Conservation (phyloP, 1,140 invertebrate species). For the Zophobas morio region DNA sequence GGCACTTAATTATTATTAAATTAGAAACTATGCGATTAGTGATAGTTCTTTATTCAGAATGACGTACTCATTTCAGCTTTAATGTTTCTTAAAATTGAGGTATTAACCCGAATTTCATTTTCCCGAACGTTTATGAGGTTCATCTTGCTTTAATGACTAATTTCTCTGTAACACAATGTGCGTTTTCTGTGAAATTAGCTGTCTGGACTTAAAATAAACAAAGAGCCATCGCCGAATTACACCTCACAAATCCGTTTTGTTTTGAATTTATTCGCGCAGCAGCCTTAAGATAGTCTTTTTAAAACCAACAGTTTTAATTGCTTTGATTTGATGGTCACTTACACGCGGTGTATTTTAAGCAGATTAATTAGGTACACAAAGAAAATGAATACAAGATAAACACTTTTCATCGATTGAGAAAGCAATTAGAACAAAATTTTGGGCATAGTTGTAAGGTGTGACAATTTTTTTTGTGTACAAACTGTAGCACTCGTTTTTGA, state of each 20-base stretch:
- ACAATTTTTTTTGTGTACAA: too few species aligned
- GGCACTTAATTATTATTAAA: neutral
- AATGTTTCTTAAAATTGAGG: slow-evolving; percentile 1
- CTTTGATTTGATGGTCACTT: too few species aligned
- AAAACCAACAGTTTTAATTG: neutral
- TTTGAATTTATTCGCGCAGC: neutral
- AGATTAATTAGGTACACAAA: too few species aligned
- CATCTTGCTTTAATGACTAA: slow-evolving; percentile 32
- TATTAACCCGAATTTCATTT: slow-evolving; percentile 15
- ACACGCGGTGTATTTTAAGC: too few species aligned
- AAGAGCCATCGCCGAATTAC: neutral
- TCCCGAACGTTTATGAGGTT: slow-evolving; percentile 21
- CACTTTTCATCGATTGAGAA: too few species aligned
- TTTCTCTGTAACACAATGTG: slow-evolving; percentile 27
- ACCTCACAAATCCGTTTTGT: slow-evolving; percentile 15
- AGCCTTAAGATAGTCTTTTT: neutral
- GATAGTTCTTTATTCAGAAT: too few species aligned
- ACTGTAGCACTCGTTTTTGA: too few species aligned
- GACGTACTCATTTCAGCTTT: neutral
- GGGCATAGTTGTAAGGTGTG: too few species aligned
- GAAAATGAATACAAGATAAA: too few species aligned
- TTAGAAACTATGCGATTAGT: too few species aligned
- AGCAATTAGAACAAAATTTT: too few species aligned
- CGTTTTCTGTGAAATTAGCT: slow-evolving; percentile 16
- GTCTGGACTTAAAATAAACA: slow-evolving; percentile 37